Conservation (phyloP, 1,140 invertebrate species). For the Brachionus calyciflorus region DNA sequence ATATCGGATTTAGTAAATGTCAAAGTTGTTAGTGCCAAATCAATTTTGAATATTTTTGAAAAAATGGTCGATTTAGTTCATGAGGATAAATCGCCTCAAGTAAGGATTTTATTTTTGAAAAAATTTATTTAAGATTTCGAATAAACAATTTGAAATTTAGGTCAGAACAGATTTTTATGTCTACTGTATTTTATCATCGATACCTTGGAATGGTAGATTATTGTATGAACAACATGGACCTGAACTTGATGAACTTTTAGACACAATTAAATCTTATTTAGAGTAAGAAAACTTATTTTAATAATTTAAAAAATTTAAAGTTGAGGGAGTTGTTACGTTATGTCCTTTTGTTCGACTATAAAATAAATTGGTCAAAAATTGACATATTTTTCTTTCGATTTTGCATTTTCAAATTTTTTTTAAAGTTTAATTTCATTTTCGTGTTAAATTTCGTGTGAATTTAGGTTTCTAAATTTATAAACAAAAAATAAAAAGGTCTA, state of each 20-base stretch:
- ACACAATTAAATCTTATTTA: slow-evolving; percentile 89
- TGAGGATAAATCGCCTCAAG: slow-evolving; percentile 83
- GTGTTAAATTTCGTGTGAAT: too few species aligned
- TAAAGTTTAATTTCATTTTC: too few species aligned
- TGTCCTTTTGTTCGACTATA: too few species aligned
- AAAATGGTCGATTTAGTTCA: slow-evolving; percentile 88
- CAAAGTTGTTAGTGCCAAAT: slow-evolving; percentile 87
- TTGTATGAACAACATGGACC: slow-evolving; percentile 93
- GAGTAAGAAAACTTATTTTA: neutral
- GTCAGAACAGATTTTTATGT: slow-evolving; percentile 91
- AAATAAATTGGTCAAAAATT: too few species aligned
- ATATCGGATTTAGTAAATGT: slow-evolving; percentile 93
- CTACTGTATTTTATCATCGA: slow-evolving; percentile 84
- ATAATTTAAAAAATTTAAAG: neutral
- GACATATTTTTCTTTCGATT: too few species aligned
- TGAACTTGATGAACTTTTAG: slow-evolving; percentile 82
- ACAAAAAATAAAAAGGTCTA: too few species aligned
- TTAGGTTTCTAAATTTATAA: too few species aligned
- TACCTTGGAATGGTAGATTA: slow-evolving; percentile 91
- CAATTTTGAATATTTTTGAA: slow-evolving; percentile 83
- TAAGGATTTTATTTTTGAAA: slow-evolving; percentile 51
- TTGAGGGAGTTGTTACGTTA: too few species aligned
- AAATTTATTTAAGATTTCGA: slow-evolving; percentile 35
- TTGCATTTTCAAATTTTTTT: too few species aligned
- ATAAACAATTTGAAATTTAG: too few species aligned